Conservation (phyloP, 1,140 invertebrate genomes). For the Metaphire vulgaris region DNA sequence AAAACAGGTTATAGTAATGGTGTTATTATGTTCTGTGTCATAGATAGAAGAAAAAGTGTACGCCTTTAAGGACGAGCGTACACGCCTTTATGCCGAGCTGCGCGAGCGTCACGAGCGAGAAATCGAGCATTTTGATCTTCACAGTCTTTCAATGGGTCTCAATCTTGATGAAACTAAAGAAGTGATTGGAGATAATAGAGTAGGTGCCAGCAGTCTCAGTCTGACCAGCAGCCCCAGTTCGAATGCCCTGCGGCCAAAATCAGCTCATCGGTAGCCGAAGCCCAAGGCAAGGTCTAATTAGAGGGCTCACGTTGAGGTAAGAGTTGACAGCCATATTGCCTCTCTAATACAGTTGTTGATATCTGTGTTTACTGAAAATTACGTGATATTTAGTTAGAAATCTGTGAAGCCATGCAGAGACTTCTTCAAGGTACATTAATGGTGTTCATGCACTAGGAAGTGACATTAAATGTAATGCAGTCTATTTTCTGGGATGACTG, state of each 20-base stretch:
- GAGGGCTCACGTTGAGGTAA: no score
- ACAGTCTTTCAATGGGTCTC: slow-evolving; percentile 79
- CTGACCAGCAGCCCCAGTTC: neutral
- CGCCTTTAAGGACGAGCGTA: slow-evolving; percentile 80
- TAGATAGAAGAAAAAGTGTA: slow-evolving; percentile 86
- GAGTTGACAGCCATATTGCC: no score
- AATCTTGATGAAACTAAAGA: slow-evolving; percentile 50
- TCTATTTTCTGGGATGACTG: no score
- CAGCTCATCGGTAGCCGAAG: neutral
- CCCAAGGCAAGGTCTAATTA: no score
- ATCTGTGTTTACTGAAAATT: no score
- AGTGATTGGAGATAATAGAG: slow-evolving; percentile 10
- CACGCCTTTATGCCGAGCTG: slow-evolving; percentile 75
- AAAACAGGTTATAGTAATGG: no score
- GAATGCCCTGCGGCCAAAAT: neutral
- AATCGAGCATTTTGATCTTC: slow-evolving; percentile 86
- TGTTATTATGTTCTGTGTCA: no score
- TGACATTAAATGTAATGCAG: neutral
- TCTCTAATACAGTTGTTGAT: no score
- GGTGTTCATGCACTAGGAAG: no score
- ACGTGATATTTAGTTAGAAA: no score
- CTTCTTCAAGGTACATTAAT: no score
- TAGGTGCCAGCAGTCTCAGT: slow-evolving; percentile 14
- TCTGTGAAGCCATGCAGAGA: no score
- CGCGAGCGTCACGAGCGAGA: slow-evolving; percentile 82